Evolutionary conservation across 2,888 invertebrate genomes (phyloP).

Genomic region (Eupithecia abbreviata): DNA sequence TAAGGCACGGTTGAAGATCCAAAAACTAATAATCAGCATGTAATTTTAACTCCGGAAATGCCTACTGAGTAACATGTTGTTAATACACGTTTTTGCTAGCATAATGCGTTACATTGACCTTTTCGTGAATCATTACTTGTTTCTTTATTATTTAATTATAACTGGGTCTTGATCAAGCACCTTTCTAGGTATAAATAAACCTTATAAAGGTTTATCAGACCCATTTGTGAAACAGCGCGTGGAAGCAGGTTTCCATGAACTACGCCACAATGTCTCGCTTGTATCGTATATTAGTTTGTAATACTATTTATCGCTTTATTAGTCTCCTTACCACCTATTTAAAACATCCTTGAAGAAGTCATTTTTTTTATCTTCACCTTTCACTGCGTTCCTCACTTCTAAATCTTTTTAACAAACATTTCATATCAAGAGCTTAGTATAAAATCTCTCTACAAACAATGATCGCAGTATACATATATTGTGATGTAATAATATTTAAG

Average conservation of each 20-base stretch:
- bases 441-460: constrained; percentile 11
- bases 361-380: background rate
- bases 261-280: background rate
- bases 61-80: constrained; percentile 15
- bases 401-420: background rate
- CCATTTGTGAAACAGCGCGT: background rate
- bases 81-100: constrained; percentile 17
- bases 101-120: constrained; percentile 30
- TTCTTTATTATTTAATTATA: background rate
- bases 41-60: constrained; percentile 8
- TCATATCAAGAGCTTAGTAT: background rate
- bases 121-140: constrained; percentile 34
- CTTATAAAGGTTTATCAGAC: background rate
- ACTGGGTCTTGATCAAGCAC: background rate
- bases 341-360: constrained; percentile 4
- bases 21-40: background rate
- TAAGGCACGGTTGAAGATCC: background rate
- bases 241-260: background rate
- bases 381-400: background rate
- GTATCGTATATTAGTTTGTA: background rate
- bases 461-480: background rate
- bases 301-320: background rate
- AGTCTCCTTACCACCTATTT: background rate
- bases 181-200: constrained; percentile 2
- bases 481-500: background rate